Conservation (phyloP, 2,888 invertebrate species). For the Cataglyphis rosenhaueri region DNA sequence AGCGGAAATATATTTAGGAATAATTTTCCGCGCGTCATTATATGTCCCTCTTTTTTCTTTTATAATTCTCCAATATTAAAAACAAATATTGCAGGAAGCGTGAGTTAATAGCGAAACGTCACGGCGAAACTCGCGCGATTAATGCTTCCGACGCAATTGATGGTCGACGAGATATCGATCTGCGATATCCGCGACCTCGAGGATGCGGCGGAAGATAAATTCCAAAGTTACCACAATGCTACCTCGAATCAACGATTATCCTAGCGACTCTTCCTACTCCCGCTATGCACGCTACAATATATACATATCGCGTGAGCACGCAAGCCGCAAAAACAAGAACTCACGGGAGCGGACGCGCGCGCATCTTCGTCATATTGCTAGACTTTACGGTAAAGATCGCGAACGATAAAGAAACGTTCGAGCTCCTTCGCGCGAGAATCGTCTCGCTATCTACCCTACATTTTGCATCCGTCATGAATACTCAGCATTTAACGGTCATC, state of each 20-base stretch:
- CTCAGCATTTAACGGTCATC: slow-evolving; percentile 42
- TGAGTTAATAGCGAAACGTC: not conserved
- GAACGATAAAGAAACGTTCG: slow-evolving; percentile 45
- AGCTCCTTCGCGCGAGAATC: slow-evolving; percentile 19
- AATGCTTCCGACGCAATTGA: slow-evolving; percentile 41
- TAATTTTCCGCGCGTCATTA: not conserved
- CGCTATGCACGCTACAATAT: slow-evolving; percentile 7
- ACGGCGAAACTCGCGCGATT: slow-evolving; percentile 31
- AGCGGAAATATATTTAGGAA: not conserved
- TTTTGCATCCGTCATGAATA: slow-evolving; percentile 55
- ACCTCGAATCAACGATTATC: slow-evolving; percentile 30
- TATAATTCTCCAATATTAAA: not conserved
- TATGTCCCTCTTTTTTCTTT: not conserved
- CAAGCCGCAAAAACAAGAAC: slow-evolving; percentile 28
- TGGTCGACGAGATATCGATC: slow-evolving; percentile 48
- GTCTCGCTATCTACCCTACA: slow-evolving; percentile 55
- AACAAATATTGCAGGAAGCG: not conserved
- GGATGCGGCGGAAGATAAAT: slow-evolving; percentile 36
- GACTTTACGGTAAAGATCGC: slow-evolving; percentile 37
- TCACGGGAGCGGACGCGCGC: slow-evolving; percentile 31
- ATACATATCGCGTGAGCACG: slow-evolving; percentile 39
- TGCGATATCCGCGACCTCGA: slow-evolving; percentile 37
- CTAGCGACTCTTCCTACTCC: slow-evolving; percentile 16
- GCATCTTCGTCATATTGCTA: slow-evolving; percentile 59
- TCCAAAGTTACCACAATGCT: slow-evolving; percentile 31